Percentiles rank a stretch among this genome's conserved stretches.
Conservation (phyloP, 2,113 vertebrate genomes). For the Bubo bubo region DNA sequence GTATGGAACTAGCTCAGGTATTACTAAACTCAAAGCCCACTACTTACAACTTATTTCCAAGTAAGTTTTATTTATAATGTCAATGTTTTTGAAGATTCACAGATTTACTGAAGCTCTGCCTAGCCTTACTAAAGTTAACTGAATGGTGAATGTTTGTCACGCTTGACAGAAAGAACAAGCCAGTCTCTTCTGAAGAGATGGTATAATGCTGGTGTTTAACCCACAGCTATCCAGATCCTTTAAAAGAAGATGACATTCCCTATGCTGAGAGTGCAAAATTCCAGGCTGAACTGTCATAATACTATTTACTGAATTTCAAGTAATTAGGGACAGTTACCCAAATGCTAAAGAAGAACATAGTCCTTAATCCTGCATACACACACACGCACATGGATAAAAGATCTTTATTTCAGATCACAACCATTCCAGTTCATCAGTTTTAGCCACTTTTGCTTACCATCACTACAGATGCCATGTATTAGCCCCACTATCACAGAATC, state of each 20-base stretch:
- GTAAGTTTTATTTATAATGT: not conserved
- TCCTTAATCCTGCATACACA: not conserved
- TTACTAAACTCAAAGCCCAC: not conserved
- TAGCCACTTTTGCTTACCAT: not conserved
- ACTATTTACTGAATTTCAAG: not conserved
- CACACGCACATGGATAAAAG: accelerated
- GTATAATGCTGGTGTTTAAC: not conserved
- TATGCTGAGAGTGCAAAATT: not conserved
- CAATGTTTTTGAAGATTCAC: not conserved
- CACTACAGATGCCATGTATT: accelerated
- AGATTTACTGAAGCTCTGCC: not conserved
- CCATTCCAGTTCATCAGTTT: not conserved
- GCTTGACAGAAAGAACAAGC: not conserved
- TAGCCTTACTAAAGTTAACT: not conserved
- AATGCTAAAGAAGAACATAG: not conserved
- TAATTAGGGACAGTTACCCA: not conserved
- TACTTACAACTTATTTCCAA: not conserved
- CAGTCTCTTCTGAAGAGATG: not conserved
- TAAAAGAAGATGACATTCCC: not conserved
- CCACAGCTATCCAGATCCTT: not conserved
- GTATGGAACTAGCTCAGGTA: not conserved
- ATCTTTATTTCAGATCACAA: not conserved
- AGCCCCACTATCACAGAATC: not conserved
- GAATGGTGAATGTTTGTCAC: not conserved
- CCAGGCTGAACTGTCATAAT: not conserved